phyloP scores from a whole-genome alignment of 2,888 invertebrate species.

The Epistrophe eligans region DNA sequence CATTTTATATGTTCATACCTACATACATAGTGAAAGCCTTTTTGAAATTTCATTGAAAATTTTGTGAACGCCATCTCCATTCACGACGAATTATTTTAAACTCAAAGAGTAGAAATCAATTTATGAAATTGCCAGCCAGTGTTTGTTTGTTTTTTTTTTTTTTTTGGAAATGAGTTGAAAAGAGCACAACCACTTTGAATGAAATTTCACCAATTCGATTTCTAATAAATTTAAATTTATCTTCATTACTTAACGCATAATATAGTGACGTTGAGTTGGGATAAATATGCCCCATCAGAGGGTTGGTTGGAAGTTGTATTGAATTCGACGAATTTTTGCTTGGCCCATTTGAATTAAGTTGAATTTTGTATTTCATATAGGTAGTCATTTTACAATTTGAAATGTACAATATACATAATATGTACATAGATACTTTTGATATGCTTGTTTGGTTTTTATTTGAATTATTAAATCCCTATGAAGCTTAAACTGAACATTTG shows the following conservation, averaged over 20 bases:
- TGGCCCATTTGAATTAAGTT: slow-evolving; percentile 8
- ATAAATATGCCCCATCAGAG: not conserved
- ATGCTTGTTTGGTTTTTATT: not conserved
- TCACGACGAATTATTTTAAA: slow-evolving; percentile 57
- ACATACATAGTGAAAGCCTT: slow-evolving; percentile 41
- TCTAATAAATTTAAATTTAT: slow-evolving; percentile 67
- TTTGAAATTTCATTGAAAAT: slow-evolving; percentile 54
- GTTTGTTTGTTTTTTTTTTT: too few relatives aligned
- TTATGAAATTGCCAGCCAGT: slow-evolving; percentile 65
- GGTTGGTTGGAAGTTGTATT: slow-evolving; percentile 3
- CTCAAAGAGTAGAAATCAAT: slow-evolving; percentile 64
- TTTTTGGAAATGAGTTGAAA: slow-evolving; percentile 18
- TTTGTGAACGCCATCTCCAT: slow-evolving; percentile 24
- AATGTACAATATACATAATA: not conserved
- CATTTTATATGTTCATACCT: slow-evolving; percentile 19
- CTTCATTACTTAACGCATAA: slow-evolving; percentile 63
- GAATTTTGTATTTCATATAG: slow-evolving; percentile 8
- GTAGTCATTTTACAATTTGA: slow-evolving; percentile 14
- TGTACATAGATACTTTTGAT: too few relatives aligned
- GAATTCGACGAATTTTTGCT: slow-evolving; percentile 25
- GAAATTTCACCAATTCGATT: slow-evolving; percentile 61
- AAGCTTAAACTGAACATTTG: slow-evolving; percentile 4
- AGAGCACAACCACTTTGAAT: slow-evolving; percentile 29
- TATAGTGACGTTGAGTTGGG: not conserved
- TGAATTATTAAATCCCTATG: not conserved